phyloP scores from a whole-genome alignment of 2,888 invertebrate genomes.

The Agrotis ipsilon region DNA sequence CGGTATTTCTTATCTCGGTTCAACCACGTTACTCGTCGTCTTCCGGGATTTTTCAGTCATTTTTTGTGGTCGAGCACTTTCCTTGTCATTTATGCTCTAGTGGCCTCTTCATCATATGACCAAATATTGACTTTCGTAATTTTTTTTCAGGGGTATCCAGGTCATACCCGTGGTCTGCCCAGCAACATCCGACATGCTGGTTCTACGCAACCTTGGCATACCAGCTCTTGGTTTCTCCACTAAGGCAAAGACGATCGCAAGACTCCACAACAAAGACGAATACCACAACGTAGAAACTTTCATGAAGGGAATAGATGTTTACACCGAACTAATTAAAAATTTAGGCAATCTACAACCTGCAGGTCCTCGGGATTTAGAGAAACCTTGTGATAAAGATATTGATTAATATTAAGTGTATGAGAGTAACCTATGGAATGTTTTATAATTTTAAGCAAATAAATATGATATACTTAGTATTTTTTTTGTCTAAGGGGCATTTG shows the following conservation, averaged over 20 bases:
- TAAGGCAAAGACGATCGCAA: constrained; percentile 68
- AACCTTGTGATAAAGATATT: neutral
- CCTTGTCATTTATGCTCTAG: no score
- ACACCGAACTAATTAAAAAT: constrained; percentile 70
- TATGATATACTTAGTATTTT: neutral
- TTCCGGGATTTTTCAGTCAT: no score
- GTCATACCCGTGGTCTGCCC: constrained; percentile 73
- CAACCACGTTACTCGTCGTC: no score
- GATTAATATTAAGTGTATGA: neutral
- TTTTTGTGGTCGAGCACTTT: no score
- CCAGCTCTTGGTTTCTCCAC: constrained; percentile 81
- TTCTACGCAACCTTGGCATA: constrained; percentile 75
- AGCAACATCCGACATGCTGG: constrained; percentile 79
- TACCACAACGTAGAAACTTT: constrained; percentile 76
- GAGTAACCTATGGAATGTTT: neutral
- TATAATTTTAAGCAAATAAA: neutral
- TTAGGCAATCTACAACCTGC: constrained; percentile 59
- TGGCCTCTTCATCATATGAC: neutral
- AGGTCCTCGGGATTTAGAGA: neutral
- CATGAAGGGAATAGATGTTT: constrained; percentile 77
- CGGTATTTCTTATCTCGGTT: no score
- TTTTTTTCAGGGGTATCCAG: constrained; percentile 73
- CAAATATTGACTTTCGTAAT: constrained; percentile 2
- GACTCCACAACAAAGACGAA: constrained; percentile 75
- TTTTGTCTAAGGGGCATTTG: no score